Evolutionary conservation across 2,113 vertebrate genomes (phyloP).

Genomic region (Cyanoderma ruficeps): DNA sequence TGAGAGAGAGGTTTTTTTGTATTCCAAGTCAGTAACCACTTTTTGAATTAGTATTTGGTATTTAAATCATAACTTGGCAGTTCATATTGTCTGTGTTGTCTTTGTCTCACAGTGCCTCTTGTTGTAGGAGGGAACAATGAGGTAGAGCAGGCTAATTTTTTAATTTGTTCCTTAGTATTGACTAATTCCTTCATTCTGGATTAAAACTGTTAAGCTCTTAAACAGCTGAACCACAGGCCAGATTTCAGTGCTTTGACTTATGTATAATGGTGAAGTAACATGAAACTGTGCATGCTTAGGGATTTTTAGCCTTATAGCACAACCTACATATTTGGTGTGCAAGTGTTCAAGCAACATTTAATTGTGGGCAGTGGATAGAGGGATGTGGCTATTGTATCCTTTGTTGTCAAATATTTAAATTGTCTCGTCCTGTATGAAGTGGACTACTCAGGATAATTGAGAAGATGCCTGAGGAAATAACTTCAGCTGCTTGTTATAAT

Average conservation of each 20-base stretch:
- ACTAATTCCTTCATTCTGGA: background rate
- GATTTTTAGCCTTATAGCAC: background rate
- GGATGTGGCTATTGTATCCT: background rate
- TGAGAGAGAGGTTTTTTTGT: background rate
- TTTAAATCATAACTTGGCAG: slow-evolving; percentile 19
- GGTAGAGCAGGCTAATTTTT: background rate
- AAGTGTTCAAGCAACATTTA: background rate
- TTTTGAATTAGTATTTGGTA: background rate
- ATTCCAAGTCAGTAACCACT: background rate
- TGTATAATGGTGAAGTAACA: background rate
- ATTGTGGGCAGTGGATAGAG: background rate
- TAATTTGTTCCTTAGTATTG: slow-evolving; percentile 6
- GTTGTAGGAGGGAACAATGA: background rate
- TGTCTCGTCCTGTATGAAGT: background rate
- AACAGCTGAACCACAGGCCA: background rate
- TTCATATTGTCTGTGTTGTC: background rate
- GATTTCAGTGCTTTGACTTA: background rate
- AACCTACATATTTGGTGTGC: background rate
- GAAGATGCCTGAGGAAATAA: background rate
- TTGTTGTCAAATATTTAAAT: background rate
- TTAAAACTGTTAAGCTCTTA: background rate
- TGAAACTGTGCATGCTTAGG: background rate
- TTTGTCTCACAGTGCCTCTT: background rate
- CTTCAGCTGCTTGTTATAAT: background rate
- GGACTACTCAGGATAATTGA: background rate